Percentiles rank a stretch among this genome's conserved stretches.
These are phyloP conservation scores for Cranoglanis bouderius DNA, from an alignment of 2,113 vertebrate species.

Conservation along the genomic window DNA sequence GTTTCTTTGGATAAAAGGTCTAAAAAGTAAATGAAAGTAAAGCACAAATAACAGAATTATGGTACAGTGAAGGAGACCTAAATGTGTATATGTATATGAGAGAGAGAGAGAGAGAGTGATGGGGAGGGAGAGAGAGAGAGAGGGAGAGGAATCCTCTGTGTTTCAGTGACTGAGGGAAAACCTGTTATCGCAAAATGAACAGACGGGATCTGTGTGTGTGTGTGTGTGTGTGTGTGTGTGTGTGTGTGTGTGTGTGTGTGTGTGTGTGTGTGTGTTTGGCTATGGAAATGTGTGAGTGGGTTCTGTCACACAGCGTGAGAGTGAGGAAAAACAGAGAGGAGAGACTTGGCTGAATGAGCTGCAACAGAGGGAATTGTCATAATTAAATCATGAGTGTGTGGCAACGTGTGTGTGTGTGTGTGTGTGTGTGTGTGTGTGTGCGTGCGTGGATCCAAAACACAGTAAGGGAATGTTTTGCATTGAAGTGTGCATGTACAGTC, in stretches of 20 bases:
- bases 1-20: background rate
- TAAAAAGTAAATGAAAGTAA: background rate
- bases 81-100: no score
- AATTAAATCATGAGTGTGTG: constrained; percentile 46
- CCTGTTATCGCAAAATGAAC: constrained; percentile 22
- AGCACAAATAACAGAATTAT: background rate
- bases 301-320: constrained; percentile 33
- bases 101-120: no score
- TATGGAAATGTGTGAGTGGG: constrained; percentile 33
- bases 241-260: constrained; percentile 36
- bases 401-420: constrained; percentile 30
- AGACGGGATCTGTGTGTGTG: constrained; percentile 35
- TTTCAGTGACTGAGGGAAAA: constrained; percentile 22
- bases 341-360: constrained; percentile 46
- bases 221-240: constrained; percentile 45
- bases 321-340: constrained; percentile 30
- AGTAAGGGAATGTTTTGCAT: constrained; percentile 17
- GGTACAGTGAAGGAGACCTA: background rate
- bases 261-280: constrained; percentile 27
- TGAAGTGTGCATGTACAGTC: background rate
- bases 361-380: constrained; percentile 46
- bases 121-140: background rate
- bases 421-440: constrained; percentile 1
- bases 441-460: background rate
- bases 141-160: constrained; percentile 6